phyloP scores from a whole-genome alignment of 2,113 vertebrate species.

The Craseonycteris thonglongyai region DNA sequence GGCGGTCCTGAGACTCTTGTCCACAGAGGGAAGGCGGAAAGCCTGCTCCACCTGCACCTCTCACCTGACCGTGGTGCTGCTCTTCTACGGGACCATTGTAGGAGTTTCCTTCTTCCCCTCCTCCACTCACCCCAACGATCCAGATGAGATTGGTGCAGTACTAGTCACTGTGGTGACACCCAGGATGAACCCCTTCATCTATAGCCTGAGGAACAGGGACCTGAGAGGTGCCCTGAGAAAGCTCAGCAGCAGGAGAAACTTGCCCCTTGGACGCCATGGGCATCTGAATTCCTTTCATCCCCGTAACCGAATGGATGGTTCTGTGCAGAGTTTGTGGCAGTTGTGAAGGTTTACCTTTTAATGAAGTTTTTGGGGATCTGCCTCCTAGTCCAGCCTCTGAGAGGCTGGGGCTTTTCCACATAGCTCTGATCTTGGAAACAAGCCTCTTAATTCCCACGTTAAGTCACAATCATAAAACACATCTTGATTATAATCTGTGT shows the following conservation, averaged over 20 bases:
- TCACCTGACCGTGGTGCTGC: slow-evolving; percentile 54
- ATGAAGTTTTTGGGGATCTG: not conserved
- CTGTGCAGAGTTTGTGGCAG: not conserved
- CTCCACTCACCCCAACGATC: slow-evolving; percentile 13
- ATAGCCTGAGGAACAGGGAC: slow-evolving; percentile 62
- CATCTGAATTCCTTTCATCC: not conserved
- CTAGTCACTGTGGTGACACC: slow-evolving; percentile 64
- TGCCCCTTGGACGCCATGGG: not conserved
- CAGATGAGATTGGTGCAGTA: slow-evolving; percentile 49
- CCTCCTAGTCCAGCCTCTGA: not conserved
- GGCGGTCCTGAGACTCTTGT: slow-evolving; percentile 41
- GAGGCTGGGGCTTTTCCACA: not conserved
- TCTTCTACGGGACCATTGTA: slow-evolving; percentile 57
- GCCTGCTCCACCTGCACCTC: slow-evolving; percentile 64
- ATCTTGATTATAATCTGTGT: not conserved
- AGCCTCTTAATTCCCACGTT: not conserved
- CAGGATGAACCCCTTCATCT: slow-evolving; percentile 64
- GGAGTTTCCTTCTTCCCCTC: slow-evolving; percentile 52
- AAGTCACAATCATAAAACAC: not conserved
- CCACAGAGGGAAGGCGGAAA: slow-evolving; percentile 41
- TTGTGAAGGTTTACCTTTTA: not conserved
- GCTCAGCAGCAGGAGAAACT: not conserved
- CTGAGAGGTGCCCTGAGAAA: slow-evolving; percentile 55
- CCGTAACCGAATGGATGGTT: not conserved
- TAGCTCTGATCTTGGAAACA: not conserved